Evolutionary conservation across 2,888 invertebrate species (phyloP), one percentile per base, ranked within the genome.

Genomic region (Lutraria lutraria): DNA sequence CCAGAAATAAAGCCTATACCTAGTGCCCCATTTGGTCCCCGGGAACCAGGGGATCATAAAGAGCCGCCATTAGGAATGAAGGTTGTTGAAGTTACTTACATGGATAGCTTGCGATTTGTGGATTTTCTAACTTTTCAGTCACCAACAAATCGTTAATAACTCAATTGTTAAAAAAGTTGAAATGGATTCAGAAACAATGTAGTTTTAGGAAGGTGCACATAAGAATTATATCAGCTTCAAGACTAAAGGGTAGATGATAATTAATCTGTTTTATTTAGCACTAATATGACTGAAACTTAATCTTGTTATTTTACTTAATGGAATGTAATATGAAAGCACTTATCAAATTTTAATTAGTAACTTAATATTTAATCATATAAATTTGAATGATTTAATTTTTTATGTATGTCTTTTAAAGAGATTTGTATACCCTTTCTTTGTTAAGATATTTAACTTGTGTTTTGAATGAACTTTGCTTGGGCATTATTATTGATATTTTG

Each of bases 91-190:
- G 81, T 81, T 6, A 86, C 86, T 0, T 86, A 80, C n/a, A 81
- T 81, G 81, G 86, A 86, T 53, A 86, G 72, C 54, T 86, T 63
- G n/a, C 60, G 86, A 81, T 68, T 86, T n/a, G 16, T 86, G 25
- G 86, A 86, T 52, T 60, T 81, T 21, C 29, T 86, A n/a, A 53
- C 56, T 29, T 72, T 81, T 43, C 81, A 81, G 81, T 86, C 86
- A 31, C 81, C 86, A 0, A 81, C 86, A 25, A 86, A 86, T 68
- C n/a, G 86, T 13, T 81, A 25, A 31, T 25, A 10, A 25, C 34
- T 3, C n/a, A 72, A 2, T 72, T 72, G 72, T 72, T 10, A 31
- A 43, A 43, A 3, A n/a, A 34, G 43, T 81, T 0, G 25, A 8
- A 29, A 21, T 81, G 16, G 52, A n/a, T 81, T 53, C 53, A 25